Base-by-base conservation (phyloP, 1,140 invertebrate species). In the Neuroterus valhalla region DNA sequence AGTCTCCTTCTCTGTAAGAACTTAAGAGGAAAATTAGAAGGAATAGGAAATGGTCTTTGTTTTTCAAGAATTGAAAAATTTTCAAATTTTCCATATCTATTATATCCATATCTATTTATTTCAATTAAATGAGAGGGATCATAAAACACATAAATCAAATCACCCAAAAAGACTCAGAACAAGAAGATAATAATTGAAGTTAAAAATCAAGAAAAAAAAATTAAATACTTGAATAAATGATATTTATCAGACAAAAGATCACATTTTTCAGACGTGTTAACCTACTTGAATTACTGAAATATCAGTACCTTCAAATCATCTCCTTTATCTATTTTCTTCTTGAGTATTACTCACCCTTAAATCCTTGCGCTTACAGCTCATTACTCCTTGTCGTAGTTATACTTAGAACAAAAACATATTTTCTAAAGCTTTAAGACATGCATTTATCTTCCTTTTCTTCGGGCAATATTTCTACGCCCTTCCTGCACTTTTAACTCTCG, bases 401-500 rank as follows among this genome's bases (percentile, higher is more conserved):
- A 19, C 52, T 19, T 62, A 21, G 17, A 62, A 62, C 8, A 62
- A 23, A 62, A 23, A 21, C 52, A 4, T 23, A 21, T 62, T 62
- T 26, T 62, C 19, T 38, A 10, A 23, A 62, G 52, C 19, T 62
- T 21, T 17, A 62, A 62, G 17, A 21, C 4, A 23, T 23, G 52
- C 52, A 62, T 62, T 62, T 10, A 62, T 62, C 52, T 21, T 62
- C 52, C 14, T 14, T 62, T 62, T 62, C 26, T 19, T 62, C 52
- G 17, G 52, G 19, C 17, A 23, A 23, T 23, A 4, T 21, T 38
- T 38, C 4, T 62, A 10, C 19, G 52, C 52, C 26, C 26, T 62
- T 62, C 17, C 52, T 21, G 19, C 52, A 14, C 12, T 62, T 17
- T 21, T 0, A 62, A n/a, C 15, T 8, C 6, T 4, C 0, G n/a